Conservation (phyloP, 2,888 invertebrate species). For the Polyploca ridens region DNA sequence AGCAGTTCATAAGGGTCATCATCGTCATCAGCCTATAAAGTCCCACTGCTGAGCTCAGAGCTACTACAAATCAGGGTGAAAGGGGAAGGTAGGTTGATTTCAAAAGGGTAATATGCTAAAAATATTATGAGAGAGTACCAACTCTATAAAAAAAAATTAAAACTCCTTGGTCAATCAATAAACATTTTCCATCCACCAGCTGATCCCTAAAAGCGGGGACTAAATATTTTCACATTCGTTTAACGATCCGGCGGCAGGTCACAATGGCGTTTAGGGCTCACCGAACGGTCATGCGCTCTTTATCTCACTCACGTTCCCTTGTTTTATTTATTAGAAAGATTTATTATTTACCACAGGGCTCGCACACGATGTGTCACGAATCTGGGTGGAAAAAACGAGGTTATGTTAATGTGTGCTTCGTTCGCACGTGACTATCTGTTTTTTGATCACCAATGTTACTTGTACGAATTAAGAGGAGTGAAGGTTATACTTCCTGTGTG, state of each 20-base stretch:
- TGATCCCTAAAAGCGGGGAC: slow-evolving; percentile 62
- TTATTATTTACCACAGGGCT: slow-evolving; percentile 81
- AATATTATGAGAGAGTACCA: background rate
- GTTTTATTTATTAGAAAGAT: slow-evolving; percentile 84
- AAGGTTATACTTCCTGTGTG: slow-evolving; percentile 43
- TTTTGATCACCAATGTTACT: slow-evolving; percentile 58
- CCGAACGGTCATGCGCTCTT: slow-evolving; percentile 78
- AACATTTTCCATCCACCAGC: slow-evolving; percentile 18
- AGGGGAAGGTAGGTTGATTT: background rate
- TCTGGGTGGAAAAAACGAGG: slow-evolving; percentile 75
- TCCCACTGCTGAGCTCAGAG: too few relatives aligned
- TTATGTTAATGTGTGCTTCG: slow-evolving; percentile 75
- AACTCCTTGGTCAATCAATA: background rate
- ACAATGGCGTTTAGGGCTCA: slow-evolving; percentile 81
- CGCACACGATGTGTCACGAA: slow-evolving; percentile 83
- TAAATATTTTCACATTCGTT: slow-evolving; percentile 81
- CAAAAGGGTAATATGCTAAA: background rate
- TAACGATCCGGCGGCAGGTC: slow-evolving; percentile 76
- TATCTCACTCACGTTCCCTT: slow-evolving; percentile 82
- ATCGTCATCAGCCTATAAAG: too few relatives aligned
- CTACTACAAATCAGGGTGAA: too few relatives aligned
- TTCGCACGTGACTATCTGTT: slow-evolving; percentile 73
- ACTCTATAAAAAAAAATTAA: too few relatives aligned
- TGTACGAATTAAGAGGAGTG: slow-evolving; percentile 47
- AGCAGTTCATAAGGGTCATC: too few relatives aligned